Percentiles rank a stretch among this genome's conserved stretches.
phyloP scores from a whole-genome alignment of 2,888 invertebrate species.

The Prenolepis imparis region DNA sequence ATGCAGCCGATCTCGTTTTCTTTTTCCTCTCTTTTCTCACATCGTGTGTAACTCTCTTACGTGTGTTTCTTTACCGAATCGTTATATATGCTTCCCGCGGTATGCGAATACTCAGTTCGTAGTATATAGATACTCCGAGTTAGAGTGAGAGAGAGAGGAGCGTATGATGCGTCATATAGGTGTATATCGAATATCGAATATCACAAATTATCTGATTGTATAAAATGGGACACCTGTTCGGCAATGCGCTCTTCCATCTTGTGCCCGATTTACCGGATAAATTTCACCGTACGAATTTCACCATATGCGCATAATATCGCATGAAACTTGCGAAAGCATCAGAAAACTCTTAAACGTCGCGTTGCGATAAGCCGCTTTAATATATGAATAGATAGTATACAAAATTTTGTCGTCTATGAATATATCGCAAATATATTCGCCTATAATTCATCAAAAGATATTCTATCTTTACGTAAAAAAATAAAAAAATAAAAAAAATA shows the following conservation, averaged over 20 bases:
- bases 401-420: neutral
- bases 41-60: neutral
- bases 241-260: constrained; percentile 10
- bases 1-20: neutral
- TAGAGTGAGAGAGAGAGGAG: neutral
- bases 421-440: neutral
- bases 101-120: neutral
- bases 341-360: constrained; percentile 38
- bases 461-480: neutral
- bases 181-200: neutral
- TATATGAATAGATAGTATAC: neutral
- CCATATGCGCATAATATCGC: constrained; percentile 35
- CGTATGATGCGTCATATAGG: neutral
- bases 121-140: neutral
- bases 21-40: neutral
- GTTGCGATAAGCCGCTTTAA: constrained; percentile 12
- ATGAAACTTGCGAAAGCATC: constrained; percentile 49
- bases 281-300: constrained; percentile 50
- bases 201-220: constrained; percentile 34
- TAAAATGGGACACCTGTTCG: constrained; percentile 46
- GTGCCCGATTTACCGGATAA: constrained; percentile 46
- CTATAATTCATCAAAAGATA: neutral
- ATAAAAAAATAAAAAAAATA: neutral
- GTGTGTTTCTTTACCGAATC: neutral
- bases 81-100: neutral